These are phyloP conservation scores for Blennius ocellaris DNA, from an alignment of 2,113 vertebrate genomes.

Conservation along the genomic window DNA sequence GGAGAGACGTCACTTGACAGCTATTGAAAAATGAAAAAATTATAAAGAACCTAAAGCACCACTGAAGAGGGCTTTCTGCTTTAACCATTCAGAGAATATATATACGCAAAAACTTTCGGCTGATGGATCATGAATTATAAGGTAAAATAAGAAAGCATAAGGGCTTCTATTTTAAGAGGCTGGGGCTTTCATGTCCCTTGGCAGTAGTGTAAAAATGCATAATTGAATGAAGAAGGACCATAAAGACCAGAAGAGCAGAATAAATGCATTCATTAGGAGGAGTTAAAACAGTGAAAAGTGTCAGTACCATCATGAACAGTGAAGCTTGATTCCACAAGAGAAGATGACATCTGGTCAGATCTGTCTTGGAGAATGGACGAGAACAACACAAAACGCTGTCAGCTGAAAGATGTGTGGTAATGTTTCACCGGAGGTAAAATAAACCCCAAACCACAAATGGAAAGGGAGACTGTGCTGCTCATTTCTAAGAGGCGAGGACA, in stretches of 20 bases:
- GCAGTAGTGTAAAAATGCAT: slow-evolving; percentile 50
- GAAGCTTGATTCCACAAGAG: slow-evolving; percentile 11
- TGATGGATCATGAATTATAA: slow-evolving; percentile 65
- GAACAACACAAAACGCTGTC: not conserved
- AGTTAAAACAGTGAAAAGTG: slow-evolving; percentile 29
- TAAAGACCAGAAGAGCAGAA: slow-evolving; percentile 35
- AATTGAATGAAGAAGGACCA: slow-evolving; percentile 59
- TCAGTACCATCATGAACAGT: slow-evolving; percentile 9
- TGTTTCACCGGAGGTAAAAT: not conserved
- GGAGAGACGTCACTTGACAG: slow-evolving; percentile 43
- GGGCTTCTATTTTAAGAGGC: slow-evolving; percentile 60
- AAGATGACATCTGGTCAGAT: slow-evolving; percentile 24
- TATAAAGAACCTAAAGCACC: slow-evolving; percentile 16
- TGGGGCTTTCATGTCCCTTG: slow-evolving; percentile 48
- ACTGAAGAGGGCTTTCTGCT: slow-evolving; percentile 34
- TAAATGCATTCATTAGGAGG: slow-evolving; percentile 53
- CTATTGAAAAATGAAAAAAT: slow-evolving; percentile 36
- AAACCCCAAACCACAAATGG: not conserved
- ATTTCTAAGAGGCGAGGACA: not conserved
- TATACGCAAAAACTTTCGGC: slow-evolving; percentile 20
- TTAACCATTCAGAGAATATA: slow-evolving; percentile 39
- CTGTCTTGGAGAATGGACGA: slow-evolving; percentile 12
- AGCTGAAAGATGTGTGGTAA: not conserved
- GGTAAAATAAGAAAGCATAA: slow-evolving; percentile 37
- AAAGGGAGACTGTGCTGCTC: not conserved